Percentiles rank a stretch among this genome's conserved stretches.
Conservation (phyloP, 2,113 vertebrate genomes). For the Jacana jacana region DNA sequence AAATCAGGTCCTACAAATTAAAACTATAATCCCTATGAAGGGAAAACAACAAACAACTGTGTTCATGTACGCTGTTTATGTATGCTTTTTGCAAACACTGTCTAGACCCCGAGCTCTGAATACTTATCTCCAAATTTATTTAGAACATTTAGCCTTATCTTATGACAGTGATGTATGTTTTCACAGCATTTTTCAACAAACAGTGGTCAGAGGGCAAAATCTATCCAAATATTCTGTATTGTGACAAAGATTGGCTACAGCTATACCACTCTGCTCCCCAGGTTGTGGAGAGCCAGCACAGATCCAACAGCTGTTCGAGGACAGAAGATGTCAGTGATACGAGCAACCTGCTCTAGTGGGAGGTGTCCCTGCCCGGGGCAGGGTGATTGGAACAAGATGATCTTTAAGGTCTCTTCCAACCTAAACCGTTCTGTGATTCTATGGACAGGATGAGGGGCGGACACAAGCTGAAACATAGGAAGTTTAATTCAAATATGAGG, state of each 20-base stretch:
- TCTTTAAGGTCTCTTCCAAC: neutral
- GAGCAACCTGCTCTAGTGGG: neutral
- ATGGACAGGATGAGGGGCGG: too few species aligned
- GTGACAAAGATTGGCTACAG: neutral
- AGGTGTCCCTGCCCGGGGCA: neutral
- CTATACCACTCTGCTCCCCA: neutral
- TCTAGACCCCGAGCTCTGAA: neutral
- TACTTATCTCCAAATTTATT: neutral
- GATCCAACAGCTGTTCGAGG: neutral
- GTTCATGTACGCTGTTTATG: neutral
- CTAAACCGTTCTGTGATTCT: too few species aligned
- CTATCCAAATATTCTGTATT: neutral
- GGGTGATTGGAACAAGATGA: neutral
- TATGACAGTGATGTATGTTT: accelerated
- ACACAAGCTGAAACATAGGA: too few species aligned
- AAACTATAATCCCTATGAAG: neutral
- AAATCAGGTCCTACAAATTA: neutral
- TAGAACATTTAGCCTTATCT: neutral
- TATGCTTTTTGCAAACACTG: neutral
- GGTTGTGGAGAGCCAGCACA: neutral
- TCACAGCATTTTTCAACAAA: neutral
- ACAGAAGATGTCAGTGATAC: neutral
- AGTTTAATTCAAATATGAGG: too few species aligned
- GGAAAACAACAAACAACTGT: neutral
- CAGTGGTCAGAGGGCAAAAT: neutral